These are phyloP conservation scores for Palloptera scutellata DNA, from an alignment of 2,888 invertebrate genomes.

Conservation along the genomic window DNA sequence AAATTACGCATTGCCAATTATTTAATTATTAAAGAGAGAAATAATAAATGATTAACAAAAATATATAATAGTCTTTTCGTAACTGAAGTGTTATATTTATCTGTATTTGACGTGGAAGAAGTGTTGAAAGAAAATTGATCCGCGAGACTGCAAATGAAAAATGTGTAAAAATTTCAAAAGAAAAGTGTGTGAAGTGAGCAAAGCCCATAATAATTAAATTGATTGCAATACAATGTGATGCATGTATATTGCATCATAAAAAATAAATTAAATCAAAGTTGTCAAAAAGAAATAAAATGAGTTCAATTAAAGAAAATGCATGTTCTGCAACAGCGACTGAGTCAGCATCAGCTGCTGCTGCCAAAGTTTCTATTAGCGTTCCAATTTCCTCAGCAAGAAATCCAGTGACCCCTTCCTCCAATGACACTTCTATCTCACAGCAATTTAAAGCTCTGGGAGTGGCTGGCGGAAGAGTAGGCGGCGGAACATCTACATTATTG, in stretches of 20 bases:
- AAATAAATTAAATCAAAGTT: not conserved
- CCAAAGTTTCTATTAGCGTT: not conserved
- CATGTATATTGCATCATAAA: not conserved
- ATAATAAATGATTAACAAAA: too few species aligned
- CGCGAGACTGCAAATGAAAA: too few species aligned
- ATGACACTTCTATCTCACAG: not conserved
- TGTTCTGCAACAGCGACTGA: not conserved
- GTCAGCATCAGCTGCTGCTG: not conserved
- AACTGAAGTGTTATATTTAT: too few species aligned
- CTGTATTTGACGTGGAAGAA: too few species aligned
- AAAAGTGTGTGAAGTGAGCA: too few species aligned
- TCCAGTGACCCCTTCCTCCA: not conserved
- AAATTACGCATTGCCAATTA: too few species aligned
- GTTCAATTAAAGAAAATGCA: constrained; percentile 7
- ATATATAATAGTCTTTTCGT: too few species aligned
- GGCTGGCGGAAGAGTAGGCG: not conserved
- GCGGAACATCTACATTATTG: too few species aligned
- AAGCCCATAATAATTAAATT: too few species aligned
- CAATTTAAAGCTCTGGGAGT: constrained; percentile 19
- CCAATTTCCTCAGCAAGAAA: not conserved
- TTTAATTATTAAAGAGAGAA: too few species aligned
- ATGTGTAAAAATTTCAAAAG: too few species aligned
- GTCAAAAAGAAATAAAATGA: constrained; percentile 9
- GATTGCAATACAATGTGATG: not conserved
- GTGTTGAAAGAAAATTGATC: too few species aligned